A percentile compares a stretch with the other conserved stretches of the same genome.
Conservation (phyloP, 2,888 invertebrate genomes). For the Melieria crassipennis region DNA sequence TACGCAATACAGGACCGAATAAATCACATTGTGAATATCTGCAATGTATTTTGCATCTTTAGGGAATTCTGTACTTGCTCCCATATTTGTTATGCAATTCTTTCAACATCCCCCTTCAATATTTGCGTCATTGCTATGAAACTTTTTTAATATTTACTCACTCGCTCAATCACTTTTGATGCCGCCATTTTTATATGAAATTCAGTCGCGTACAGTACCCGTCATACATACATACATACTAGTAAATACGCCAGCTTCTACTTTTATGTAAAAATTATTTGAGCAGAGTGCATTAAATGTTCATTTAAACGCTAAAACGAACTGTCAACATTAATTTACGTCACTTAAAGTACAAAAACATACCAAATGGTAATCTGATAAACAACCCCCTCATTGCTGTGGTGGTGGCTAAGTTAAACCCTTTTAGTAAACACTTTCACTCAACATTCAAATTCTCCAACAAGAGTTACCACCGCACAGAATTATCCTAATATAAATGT, state of each 20-base stretch:
- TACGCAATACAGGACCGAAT: no score
- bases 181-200: background rate
- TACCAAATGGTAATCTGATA: slow-evolving; percentile 21
- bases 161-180: background rate
- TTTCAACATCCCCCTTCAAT: no score
- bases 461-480: no score
- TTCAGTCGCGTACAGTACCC: background rate
- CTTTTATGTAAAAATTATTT: slow-evolving; percentile 9
- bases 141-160: background rate
- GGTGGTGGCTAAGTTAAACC: background rate
- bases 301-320: slow-evolving; percentile 49
- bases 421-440: background rate
- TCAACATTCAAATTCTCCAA: no score
- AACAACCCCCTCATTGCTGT: background rate
- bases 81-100: no score
- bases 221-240: no score
- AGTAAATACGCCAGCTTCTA: background rate
- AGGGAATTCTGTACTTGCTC: no score
- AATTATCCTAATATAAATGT: no score
- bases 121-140: no score
- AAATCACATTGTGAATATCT: no score
- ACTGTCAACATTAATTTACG: slow-evolving; percentile 31
- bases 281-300: slow-evolving; percentile 54
- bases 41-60: no score
- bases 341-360: slow-evolving; percentile 16